Percentiles rank a stretch among this genome's conserved stretches.
Conservation (phyloP, 2,113 vertebrate species). For the Chlamydotis undulata region DNA sequence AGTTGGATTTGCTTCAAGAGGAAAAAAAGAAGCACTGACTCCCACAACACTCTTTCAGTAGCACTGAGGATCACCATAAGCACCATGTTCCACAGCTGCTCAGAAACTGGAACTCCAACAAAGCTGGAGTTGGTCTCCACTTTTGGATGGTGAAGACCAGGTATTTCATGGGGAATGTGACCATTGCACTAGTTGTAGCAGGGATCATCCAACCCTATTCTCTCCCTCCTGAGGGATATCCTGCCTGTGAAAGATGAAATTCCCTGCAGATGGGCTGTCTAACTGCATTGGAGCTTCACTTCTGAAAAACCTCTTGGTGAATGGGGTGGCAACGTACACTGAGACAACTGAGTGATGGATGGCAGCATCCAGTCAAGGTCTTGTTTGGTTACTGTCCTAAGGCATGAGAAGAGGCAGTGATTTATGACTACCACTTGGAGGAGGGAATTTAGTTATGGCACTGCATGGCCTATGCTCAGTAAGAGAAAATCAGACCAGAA, state of each 20-base stretch:
- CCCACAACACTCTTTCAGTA: not conserved
- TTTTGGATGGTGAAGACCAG: not conserved
- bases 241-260: not conserved
- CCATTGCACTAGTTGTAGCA: not conserved
- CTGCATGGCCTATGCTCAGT: not conserved
- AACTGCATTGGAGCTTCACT: not conserved
- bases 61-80: not conserved
- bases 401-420: not conserved
- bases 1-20: conserved; percentile 7
- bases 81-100: not conserved
- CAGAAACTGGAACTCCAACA: not conserved
- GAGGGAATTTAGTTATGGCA: not conserved
- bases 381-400: not conserved
- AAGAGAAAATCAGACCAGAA: not conserved
- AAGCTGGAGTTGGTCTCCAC: not conserved
- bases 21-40: not conserved
- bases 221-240: not conserved
- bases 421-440: not conserved
- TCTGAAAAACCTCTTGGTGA: not conserved
- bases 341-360: conserved; percentile 4
- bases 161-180: not conserved
- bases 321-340: not conserved
- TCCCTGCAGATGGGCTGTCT: not conserved
- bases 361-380: not conserved
- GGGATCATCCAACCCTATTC: fast-evolving